These are phyloP conservation scores for Neolamprologus variostigma DNA, from an alignment of 2,113 vertebrate species.

Conservation along the genomic window DNA sequence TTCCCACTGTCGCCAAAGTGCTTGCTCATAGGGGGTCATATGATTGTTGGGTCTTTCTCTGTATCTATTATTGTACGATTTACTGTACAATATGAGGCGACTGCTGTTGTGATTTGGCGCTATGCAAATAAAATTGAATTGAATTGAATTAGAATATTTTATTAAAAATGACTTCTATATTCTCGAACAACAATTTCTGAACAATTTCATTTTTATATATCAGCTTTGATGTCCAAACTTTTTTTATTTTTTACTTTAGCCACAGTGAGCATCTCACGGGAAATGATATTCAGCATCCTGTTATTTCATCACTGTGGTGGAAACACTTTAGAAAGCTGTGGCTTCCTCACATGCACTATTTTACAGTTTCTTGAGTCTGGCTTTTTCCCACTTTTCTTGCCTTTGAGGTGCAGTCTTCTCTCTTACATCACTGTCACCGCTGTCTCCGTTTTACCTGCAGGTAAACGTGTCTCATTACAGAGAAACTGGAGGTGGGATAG, in stretches of 20 bases:
- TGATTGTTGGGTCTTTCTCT: not conserved
- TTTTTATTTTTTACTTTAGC: not conserved
- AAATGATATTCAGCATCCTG: not conserved
- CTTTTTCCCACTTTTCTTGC: not conserved
- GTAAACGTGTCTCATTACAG: not conserved
- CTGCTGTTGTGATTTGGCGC: fast-evolving
- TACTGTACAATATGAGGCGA: not conserved
- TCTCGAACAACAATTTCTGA: not conserved
- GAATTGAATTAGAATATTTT: not conserved
- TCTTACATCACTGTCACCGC: not conserved
- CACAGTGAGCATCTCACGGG: not conserved
- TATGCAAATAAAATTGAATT: not conserved
- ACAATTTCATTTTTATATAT: not conserved
- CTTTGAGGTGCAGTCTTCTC: not conserved
- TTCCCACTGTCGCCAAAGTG: fast-evolving
- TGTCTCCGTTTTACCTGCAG: not conserved
- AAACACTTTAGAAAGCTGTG: not conserved
- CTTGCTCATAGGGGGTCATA: not conserved
- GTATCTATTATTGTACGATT: fast-evolving
- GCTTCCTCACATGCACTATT: not conserved
- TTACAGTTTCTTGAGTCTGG: not conserved
- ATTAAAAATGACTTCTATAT: not conserved
- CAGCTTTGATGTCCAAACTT: not conserved
- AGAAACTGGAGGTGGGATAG: not conserved
- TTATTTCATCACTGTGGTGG: not conserved